Evolutionary conservation across 2,888 invertebrate species (phyloP), one percentile per base, ranked within the genome.

Genomic region (Trichopoda pennipes): DNA sequence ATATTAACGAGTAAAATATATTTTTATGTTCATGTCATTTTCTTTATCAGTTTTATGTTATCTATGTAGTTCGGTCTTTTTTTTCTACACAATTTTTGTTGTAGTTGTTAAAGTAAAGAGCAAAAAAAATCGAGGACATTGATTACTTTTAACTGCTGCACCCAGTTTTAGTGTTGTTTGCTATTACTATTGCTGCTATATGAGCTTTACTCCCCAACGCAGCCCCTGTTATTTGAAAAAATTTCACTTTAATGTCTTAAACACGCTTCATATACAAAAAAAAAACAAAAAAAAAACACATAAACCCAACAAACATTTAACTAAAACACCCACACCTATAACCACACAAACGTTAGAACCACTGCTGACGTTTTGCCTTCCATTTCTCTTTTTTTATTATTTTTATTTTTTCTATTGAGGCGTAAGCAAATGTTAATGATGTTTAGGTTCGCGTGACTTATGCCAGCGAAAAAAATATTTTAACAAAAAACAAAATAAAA

Each of bases 121-220:
- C 2, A 28, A 28, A 28, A 14, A 74, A 68, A 75, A 81, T 64
- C 53, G 77, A 80, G 80, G 86, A 87, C 89, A 87, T 88, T 89
- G 89, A 89, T 89, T 89, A 88, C 89, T 88, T 89, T 88, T 89
- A 89, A 89, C 90, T 89, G 88, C 89, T 89, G 89, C 89, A 88
- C 88, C 88, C 89, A 88, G 88, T 74, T 80, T n/a, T 68, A 47
- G 58, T 66, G 47, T 6, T 66, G 60, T 38, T 49, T 35, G 64
- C 28, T 42, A 3, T 75, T 53, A 17, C 28, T 51, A 44, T 28
- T 28, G 61, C 55, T 68, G 28, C 38, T 73, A 14, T 63, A 55
- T 56, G 68, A 61, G 60, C 53, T 66, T 12, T 7, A 44, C 53
- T 51, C 60, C 32, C 16, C 10, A 44, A 53, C 60, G 51, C 53